These are phyloP conservation scores for Choristoneura fumiferana DNA, from an alignment of 1,140 invertebrate genomes.

Conservation along the genomic window DNA sequence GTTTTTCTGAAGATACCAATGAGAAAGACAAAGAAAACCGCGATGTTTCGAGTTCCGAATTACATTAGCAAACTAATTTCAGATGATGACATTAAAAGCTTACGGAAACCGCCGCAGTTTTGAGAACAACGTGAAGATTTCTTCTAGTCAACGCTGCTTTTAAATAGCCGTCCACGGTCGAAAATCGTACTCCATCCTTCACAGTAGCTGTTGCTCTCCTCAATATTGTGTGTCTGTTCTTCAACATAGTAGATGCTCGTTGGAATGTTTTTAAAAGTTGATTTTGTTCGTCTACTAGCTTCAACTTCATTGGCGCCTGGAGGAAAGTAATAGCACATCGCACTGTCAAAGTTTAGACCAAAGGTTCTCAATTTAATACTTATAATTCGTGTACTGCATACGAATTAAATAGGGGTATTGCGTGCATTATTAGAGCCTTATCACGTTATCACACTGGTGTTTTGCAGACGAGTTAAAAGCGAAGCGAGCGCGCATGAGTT, in stretches of 20 bases:
- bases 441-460: too few species aligned
- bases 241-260: constrained; percentile 67
- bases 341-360: too few species aligned
- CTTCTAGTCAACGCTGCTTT: constrained; percentile 80
- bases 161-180: constrained; percentile 83
- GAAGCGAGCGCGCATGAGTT: too few species aligned
- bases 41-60: too few species aligned
- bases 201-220: constrained; percentile 55
- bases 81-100: constrained; percentile 38
- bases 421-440: too few species aligned
- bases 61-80: not conserved
- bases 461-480: too few species aligned
- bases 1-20: too few species aligned
- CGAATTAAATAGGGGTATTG: too few species aligned
- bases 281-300: constrained; percentile 46
- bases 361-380: too few species aligned
- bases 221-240: constrained; percentile 55
- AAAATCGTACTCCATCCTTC: constrained; percentile 83
- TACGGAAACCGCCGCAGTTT: constrained; percentile 80
- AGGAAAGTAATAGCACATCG: constrained; percentile 10
- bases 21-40: too few species aligned
- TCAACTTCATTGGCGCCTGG: constrained; percentile 64
- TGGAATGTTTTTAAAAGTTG: constrained; percentile 74
- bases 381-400: too few species aligned
- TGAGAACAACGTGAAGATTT: constrained; percentile 85